phyloP scores from a whole-genome alignment of 2,888 invertebrate genomes.

The Glyphotaelius pellucidus region DNA sequence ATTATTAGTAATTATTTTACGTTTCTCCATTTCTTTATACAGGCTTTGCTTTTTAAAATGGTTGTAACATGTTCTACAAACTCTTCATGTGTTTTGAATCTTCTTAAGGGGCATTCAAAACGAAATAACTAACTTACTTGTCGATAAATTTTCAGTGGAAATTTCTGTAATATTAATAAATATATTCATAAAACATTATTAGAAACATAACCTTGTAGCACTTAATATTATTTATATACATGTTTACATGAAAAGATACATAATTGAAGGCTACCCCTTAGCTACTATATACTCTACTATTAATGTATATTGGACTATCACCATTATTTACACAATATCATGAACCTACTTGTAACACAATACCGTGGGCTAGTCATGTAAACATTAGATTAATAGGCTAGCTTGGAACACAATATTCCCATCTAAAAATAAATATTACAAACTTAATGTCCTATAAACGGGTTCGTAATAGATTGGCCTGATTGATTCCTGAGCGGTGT shows the following conservation, averaged over 20 bases:
- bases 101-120: not conserved
- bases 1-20: no score
- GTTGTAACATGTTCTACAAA: not conserved
- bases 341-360: not conserved
- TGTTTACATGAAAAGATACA: not conserved
- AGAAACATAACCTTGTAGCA: not conserved
- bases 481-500: not conserved
- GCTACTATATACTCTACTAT: not conserved
- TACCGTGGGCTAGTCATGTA: not conserved
- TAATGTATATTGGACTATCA: not conserved
- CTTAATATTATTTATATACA: no score
- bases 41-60: no score
- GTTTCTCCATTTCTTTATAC: no score
- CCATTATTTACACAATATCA: not conserved
- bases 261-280: not conserved
- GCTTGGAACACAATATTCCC: not conserved
- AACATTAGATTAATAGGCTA: not conserved
- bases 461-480: not conserved
- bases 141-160: not conserved
- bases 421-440: not conserved
- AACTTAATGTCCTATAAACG: not conserved
- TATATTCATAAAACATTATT: not conserved
- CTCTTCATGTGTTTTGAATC: not conserved
- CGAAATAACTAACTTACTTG: not conserved
- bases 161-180: not conserved